Conservation (phyloP, 2,797 vertebrate genomes). For the Ctenopoma kingsleyae region DNA sequence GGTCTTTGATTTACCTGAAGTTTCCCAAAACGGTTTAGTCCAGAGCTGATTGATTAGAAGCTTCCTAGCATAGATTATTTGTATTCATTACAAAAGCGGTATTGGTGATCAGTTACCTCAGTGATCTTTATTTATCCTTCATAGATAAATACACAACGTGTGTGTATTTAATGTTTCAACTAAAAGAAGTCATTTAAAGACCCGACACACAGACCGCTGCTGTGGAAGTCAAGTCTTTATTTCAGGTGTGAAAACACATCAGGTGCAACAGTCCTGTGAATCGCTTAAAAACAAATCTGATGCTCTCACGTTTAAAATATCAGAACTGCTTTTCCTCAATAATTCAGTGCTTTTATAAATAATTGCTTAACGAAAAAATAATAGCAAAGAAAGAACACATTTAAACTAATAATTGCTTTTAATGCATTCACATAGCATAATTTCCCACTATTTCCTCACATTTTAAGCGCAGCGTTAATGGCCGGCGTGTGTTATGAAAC, state of each 20-base stretch:
- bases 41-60: background rate
- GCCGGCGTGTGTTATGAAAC: background rate
- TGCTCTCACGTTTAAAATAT: background rate
- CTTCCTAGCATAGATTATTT: background rate
- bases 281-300: conserved; percentile 19
- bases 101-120: background rate
- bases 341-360: background rate
- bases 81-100: background rate
- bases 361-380: background rate
- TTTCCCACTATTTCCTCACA: background rate
- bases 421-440: background rate
- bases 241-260: conserved; percentile 25
- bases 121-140: background rate
- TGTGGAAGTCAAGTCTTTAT: conserved; percentile 25
- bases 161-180: no score
- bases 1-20: background rate
- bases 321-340: background rate
- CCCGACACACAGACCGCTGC: conserved; percentile 32
- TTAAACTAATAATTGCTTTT: background rate
- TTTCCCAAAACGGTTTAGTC: background rate
- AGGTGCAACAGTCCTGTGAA: background rate
- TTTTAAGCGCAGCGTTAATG: conserved; percentile 4
- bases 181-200: conserved; percentile 10
- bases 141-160: background rate
- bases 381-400: background rate